Evolutionary conservation across 2,888 invertebrate species (phyloP).

Genomic region (Catocala sponsa): DNA sequence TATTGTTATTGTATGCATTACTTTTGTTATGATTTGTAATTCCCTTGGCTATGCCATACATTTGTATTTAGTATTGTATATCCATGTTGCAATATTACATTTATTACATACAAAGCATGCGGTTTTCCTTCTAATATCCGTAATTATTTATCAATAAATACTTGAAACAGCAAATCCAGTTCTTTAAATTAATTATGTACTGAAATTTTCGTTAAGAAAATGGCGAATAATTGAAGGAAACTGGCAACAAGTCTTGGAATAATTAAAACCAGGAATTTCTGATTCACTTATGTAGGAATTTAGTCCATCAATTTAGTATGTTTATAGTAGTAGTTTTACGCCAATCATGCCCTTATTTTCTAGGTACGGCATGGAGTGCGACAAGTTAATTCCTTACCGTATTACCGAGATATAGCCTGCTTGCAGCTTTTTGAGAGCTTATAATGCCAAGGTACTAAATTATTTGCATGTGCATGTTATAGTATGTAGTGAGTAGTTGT

Average conservation of each 20-base stretch:
- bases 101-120: too few species aligned
- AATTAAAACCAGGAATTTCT: constrained; percentile 1
- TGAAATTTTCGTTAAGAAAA: too few species aligned
- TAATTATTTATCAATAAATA: too few species aligned
- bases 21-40: too few species aligned
- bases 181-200: too few species aligned
- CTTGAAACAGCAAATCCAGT: too few species aligned
- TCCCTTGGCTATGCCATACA: too few species aligned
- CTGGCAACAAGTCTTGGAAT: neutral
- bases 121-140: too few species aligned
- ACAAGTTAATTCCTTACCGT: constrained; percentile 66
- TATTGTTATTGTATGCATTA: too few species aligned
- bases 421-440: constrained; percentile 83
- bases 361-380: constrained; percentile 84
- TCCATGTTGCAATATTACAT: too few species aligned
- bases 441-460: constrained; percentile 82
- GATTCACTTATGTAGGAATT: constrained; percentile 1
- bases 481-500: constrained; percentile 4
- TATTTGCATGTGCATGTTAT: constrained; percentile 62
- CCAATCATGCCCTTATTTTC: constrained; percentile 64
- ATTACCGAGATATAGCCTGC: constrained; percentile 73
- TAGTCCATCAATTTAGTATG: constrained; percentile 9
- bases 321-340: constrained; percentile 45
- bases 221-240: constrained; percentile 1
- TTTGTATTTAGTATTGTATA: too few species aligned